These are phyloP conservation scores for Sitobion miscanthi DNA, from an alignment of 1,140 invertebrate genomes.

Conservation along the genomic window DNA sequence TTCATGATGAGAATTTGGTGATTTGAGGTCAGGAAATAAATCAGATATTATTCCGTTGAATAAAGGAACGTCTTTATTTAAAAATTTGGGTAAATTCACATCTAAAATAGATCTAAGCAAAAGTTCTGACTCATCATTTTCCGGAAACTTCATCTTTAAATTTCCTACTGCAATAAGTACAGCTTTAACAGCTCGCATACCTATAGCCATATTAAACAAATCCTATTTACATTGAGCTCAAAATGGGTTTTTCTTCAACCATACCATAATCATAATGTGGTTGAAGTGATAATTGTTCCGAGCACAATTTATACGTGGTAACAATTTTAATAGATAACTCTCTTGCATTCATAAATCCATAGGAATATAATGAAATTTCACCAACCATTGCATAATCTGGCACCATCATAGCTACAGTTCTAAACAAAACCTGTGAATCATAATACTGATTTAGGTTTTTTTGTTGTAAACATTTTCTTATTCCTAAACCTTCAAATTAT, in stretches of 20 bases:
- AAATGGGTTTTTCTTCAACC: neutral
- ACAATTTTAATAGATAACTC: slow-evolving; percentile 86
- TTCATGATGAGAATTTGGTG: slow-evolving; percentile 78
- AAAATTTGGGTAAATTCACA: slow-evolving; percentile 92
- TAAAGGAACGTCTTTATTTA: slow-evolving; percentile 85
- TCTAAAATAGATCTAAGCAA: slow-evolving; percentile 86
- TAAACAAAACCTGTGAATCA: slow-evolving; percentile 75
- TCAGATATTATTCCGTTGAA: slow-evolving; percentile 92
- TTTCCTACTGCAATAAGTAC: slow-evolving; percentile 86
- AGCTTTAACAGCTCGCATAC: slow-evolving; percentile 82
- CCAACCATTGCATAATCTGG: slow-evolving; percentile 91
- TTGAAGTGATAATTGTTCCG: slow-evolving; percentile 85
- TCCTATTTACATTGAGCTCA: neutral
- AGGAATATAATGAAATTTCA: slow-evolving; percentile 89
- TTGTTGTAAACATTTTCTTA: slow-evolving; percentile 47
- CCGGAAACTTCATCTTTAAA: slow-evolving; percentile 81
- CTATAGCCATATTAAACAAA: slow-evolving; percentile 55
- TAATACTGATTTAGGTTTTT: neutral
- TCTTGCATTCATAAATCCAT: slow-evolving; percentile 82
- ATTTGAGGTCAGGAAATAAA: slow-evolving; percentile 81
- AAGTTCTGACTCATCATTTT: slow-evolving; percentile 80
- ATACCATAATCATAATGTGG: slow-evolving; percentile 88
- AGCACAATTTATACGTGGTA: slow-evolving; percentile 86
- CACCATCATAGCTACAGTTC: slow-evolving; percentile 95
- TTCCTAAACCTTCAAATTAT: slow-evolving; percentile 77